phyloP scores from a whole-genome alignment of 2,888 invertebrate species.

The Perizoma affinitatum region DNA sequence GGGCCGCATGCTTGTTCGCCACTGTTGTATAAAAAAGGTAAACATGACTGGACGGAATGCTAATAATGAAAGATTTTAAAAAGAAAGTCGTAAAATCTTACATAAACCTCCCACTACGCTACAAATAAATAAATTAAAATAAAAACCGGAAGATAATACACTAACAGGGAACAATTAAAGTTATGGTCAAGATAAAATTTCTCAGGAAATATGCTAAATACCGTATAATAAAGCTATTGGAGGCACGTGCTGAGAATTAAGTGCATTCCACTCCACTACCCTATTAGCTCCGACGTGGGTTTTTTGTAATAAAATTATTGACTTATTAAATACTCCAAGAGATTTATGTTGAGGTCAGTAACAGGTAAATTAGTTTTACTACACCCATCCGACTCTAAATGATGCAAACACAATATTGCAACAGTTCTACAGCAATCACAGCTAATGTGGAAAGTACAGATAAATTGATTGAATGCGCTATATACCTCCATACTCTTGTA shows the following conservation, averaged over 20 bases:
- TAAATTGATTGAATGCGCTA: constrained; percentile 21
- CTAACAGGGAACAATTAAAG: constrained; percentile 70
- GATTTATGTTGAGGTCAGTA: constrained; percentile 62
- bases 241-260: constrained; percentile 70
- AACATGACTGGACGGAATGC: constrained; percentile 27
- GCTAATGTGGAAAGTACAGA: constrained; percentile 11
- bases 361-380: constrained; percentile 58
- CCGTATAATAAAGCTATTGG: constrained; percentile 72
- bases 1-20: no score
- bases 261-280: constrained; percentile 54
- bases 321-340: constrained; percentile 64
- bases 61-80: constrained; percentile 36
- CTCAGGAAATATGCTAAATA: constrained; percentile 65
- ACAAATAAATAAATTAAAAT: constrained; percentile 59
- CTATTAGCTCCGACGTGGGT: constrained; percentile 55
- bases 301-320: constrained; percentile 64
- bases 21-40: constrained; percentile 11
- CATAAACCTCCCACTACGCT: constrained; percentile 62
- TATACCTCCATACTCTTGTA: constrained; percentile 11
- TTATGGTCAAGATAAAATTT: constrained; percentile 63
- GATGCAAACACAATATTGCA: constrained; percentile 45
- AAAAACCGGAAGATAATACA: constrained; percentile 65
- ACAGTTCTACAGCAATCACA: background rate
- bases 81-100: constrained; percentile 50
- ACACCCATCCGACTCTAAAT: constrained; percentile 52